Percentiles rank a stretch among this genome's conserved stretches.
These are phyloP conservation scores for Stercorarius parasiticus DNA, from an alignment of 2,113 vertebrate genomes.

Conservation along the genomic window DNA sequence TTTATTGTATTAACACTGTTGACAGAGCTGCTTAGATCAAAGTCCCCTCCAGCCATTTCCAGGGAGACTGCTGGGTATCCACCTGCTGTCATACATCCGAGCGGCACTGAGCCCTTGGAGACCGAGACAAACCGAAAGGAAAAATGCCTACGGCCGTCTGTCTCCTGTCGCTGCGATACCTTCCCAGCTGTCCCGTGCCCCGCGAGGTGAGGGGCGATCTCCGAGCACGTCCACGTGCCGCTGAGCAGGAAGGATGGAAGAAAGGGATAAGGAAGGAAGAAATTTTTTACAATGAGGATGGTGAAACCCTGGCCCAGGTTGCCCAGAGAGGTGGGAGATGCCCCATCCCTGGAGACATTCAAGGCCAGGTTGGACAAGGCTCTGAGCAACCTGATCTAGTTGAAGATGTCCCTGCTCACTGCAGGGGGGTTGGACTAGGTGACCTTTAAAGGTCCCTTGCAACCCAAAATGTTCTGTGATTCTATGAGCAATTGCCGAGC, in stretches of 20 bases:
- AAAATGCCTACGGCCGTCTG: neutral
- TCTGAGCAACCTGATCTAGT: fast-evolving
- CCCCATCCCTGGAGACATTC: neutral
- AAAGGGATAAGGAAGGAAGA: neutral
- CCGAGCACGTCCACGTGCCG: fast-evolving
- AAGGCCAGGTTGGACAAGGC: fast-evolving
- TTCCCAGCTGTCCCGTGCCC: neutral
- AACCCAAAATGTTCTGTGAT: neutral
- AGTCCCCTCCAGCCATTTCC: constrained; percentile 46
- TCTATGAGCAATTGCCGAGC: neutral
- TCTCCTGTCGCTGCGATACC: neutral
- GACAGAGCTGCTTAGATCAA: constrained; percentile 52
- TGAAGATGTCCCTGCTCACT: neutral
- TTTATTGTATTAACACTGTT: constrained; percentile 27
- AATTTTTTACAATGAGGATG: neutral
- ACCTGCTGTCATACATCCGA: constrained; percentile 32
- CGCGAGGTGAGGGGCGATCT: neutral
- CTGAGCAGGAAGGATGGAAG: neutral
- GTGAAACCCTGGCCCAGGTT: neutral
- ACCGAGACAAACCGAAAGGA: neutral
- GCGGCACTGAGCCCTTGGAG: neutral
- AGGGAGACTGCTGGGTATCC: constrained; percentile 34
- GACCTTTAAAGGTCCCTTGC: neutral
- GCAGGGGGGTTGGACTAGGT: too few relatives aligned
- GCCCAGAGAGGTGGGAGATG: neutral